Evolutionary conservation across 2,888 invertebrate genomes (phyloP).

Genomic region (Orchesellides sinensis): DNA sequence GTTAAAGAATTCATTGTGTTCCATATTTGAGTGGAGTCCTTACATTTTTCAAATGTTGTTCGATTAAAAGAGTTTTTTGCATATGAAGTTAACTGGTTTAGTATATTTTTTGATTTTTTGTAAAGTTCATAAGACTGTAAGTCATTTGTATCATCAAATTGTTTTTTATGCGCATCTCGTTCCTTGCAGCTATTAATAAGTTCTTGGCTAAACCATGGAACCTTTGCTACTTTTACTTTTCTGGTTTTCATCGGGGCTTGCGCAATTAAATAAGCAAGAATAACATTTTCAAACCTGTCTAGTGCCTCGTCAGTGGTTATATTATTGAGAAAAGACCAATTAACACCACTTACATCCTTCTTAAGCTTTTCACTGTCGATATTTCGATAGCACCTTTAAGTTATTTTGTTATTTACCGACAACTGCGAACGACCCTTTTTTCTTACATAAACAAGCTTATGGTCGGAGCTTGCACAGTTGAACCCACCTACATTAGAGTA

Average conservation of each 20-base stretch:
- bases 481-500: not conserved
- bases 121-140: too few species aligned
- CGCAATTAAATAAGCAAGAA: not conserved
- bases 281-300: not conserved
- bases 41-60: constrained; percentile 7
- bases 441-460: not conserved
- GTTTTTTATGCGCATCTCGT: not conserved
- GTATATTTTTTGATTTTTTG: not conserved
- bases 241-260: not conserved
- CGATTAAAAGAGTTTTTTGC: not conserved
- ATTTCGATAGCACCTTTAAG: too few species aligned
- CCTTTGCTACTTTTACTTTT: not conserved
- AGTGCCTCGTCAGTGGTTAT: not conserved
- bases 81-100: not conserved
- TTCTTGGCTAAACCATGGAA: not conserved
- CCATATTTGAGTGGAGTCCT: not conserved
- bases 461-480: not conserved
- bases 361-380: not conserved
- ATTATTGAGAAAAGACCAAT: not conserved
- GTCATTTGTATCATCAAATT: too few species aligned
- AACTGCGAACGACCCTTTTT: too few species aligned
- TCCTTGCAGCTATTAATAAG: not conserved
- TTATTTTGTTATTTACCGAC: not conserved
- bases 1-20: not conserved
- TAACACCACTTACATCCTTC: not conserved